These are phyloP conservation scores for Drosophila niveifrons DNA, from an alignment of 2,888 invertebrate species.

Conservation along the genomic window DNA sequence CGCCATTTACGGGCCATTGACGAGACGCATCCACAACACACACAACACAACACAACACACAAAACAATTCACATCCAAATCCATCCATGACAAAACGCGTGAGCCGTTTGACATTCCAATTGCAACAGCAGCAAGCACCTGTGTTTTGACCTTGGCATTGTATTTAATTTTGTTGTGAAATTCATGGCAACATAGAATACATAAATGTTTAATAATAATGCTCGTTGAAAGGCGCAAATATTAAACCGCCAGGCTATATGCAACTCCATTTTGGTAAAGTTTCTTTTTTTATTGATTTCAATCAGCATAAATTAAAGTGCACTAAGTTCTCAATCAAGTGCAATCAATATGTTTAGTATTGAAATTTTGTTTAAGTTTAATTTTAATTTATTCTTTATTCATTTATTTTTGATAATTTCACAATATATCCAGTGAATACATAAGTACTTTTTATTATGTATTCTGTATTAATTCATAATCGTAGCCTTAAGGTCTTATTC, in stretches of 20 bases:
- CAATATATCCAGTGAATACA: too few species aligned
- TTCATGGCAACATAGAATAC: slow-evolving; percentile 52
- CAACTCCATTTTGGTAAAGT: slow-evolving; percentile 3
- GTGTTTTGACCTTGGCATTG: slow-evolving; percentile 76
- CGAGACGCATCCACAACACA: slow-evolving; percentile 45
- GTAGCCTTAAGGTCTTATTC: too few species aligned
- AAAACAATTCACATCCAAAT: slow-evolving; percentile 23
- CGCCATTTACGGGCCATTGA: slow-evolving; percentile 60
- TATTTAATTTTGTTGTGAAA: slow-evolving; percentile 71
- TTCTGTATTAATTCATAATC: too few species aligned
- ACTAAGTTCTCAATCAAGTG: background rate
- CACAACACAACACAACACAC: slow-evolving; percentile 2
- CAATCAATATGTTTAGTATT: too few species aligned
- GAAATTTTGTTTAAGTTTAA: background rate
- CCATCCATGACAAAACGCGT: slow-evolving; percentile 56
- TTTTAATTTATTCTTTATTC: background rate
- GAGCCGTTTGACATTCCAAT: slow-evolving; percentile 75
- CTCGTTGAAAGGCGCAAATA: slow-evolving; percentile 2
- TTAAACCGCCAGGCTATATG: background rate
- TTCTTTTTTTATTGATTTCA: slow-evolving; percentile 3
- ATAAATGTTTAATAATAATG: slow-evolving; percentile 53
- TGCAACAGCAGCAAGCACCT: slow-evolving; percentile 47
- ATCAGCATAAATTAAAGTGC: background rate
- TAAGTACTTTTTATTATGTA: too few species aligned
- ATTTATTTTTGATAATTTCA: background rate